Conservation (phyloP, 2,888 invertebrate genomes). For the Pseudanteris insignis region DNA sequence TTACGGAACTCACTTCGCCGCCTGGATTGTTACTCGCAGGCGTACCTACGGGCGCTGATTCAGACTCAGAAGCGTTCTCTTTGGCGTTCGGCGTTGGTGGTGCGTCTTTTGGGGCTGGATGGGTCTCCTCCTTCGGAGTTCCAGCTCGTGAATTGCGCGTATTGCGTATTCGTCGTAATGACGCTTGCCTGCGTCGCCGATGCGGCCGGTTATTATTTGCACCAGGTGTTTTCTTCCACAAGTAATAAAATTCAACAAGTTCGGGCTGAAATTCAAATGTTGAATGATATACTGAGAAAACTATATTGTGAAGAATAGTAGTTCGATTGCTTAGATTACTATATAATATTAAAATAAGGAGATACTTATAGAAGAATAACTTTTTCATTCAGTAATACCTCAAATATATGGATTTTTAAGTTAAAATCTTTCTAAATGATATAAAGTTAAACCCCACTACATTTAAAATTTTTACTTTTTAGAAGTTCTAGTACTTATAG, state of each 20-base stretch:
- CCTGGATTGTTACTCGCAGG: constrained; percentile 61
- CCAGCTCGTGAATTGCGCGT: constrained; percentile 87
- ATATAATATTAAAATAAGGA: background rate
- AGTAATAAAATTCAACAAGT: constrained; percentile 97
- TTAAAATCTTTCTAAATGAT: no score
- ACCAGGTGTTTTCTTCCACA: constrained; percentile 99
- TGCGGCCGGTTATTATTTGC: constrained; percentile 97
- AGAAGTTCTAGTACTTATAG: no score
- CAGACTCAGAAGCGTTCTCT: constrained; percentile 64
- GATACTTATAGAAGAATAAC: no score
- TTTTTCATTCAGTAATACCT: no score
- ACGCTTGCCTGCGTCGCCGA: constrained; percentile 86
- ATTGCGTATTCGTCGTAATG: constrained; percentile 86
- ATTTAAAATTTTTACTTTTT: no score
- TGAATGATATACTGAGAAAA: no score
- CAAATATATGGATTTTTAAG: no score
- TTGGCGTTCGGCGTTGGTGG: constrained; percentile 53
- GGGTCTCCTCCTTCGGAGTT: constrained; percentile 78
- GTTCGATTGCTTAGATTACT: background rate
- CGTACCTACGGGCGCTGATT: constrained; percentile 59
- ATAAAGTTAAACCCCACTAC: no score
- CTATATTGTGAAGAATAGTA: no score
- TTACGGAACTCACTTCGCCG: constrained; percentile 77
- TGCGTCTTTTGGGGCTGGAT: constrained; percentile 67
- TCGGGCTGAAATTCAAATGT: constrained; percentile 76